These are phyloP conservation scores for Dryococelus australis DNA, from an alignment of 2,888 invertebrate species.

Conservation along the genomic window DNA sequence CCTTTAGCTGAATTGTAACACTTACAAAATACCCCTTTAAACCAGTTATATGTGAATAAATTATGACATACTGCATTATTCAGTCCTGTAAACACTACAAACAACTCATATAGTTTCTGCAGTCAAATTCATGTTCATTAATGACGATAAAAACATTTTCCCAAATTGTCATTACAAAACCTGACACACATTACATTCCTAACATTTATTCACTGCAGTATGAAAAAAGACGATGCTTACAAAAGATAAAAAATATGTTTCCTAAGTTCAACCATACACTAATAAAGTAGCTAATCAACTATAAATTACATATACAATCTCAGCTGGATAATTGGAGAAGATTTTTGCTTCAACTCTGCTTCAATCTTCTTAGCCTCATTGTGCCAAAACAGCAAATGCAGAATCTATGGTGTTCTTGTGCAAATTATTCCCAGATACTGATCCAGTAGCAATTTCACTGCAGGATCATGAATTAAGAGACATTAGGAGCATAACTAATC, in stretches of 20 bases:
- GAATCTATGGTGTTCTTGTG: slow-evolving; percentile 16
- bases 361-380: background rate
- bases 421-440: background rate
- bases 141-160: background rate
- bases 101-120: background rate
- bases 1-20: background rate
- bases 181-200: background rate
- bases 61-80: background rate
- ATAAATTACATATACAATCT: background rate
- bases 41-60: background rate
- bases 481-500: no score
- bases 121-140: background rate
- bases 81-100: background rate
- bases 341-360: background rate
- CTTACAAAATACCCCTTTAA: background rate
- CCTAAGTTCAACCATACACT: slow-evolving; percentile 1
- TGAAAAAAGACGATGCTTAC: background rate
- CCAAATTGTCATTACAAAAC: background rate
- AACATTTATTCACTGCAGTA: background rate
- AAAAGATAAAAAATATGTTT: background rate
- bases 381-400: background rate
- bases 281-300: background rate
- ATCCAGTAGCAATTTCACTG: background rate
- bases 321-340: background rate
- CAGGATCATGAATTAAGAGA: no score